Evolutionary conservation across 30 jellyfish, hydroid and myxozoan species (phyloP).

Genomic region (Hydra vulgaris): DNA sequence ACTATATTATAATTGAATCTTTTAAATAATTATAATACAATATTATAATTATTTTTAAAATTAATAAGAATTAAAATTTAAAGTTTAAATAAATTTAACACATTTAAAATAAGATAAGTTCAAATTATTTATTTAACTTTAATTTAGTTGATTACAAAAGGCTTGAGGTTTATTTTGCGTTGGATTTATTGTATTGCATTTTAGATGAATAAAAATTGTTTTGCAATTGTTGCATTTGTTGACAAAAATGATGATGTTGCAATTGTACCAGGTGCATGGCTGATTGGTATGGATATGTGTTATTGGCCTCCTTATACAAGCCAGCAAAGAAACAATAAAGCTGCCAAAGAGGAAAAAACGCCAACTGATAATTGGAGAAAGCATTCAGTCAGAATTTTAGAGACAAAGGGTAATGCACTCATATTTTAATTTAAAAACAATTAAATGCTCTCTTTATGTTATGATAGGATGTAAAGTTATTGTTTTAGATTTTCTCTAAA

Average conservation of each 20-base stretch:
- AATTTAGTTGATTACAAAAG: not conserved
- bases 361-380: not conserved
- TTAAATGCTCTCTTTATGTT: not conserved
- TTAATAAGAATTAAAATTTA: not conserved
- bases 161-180: not conserved
- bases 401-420: not conserved
- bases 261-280: not conserved
- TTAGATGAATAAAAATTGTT: not conserved
- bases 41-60: no score
- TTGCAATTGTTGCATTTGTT: not conserved
- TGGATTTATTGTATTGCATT: not conserved
- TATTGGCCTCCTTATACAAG: not conserved
- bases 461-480: not conserved
- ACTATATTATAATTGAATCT: not conserved
- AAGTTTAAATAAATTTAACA: not conserved
- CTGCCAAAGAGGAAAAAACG: not conserved
- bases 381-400: not conserved
- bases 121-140: no score
- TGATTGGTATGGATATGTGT: not conserved
- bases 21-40: no score
- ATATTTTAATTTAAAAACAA: not conserved
- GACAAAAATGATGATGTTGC: not conserved
- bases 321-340: not conserved
- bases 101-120: not conserved
- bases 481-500: not conserved